Conservation (phyloP, 2,888 invertebrate species). For the Hemaris fuciformis region DNA sequence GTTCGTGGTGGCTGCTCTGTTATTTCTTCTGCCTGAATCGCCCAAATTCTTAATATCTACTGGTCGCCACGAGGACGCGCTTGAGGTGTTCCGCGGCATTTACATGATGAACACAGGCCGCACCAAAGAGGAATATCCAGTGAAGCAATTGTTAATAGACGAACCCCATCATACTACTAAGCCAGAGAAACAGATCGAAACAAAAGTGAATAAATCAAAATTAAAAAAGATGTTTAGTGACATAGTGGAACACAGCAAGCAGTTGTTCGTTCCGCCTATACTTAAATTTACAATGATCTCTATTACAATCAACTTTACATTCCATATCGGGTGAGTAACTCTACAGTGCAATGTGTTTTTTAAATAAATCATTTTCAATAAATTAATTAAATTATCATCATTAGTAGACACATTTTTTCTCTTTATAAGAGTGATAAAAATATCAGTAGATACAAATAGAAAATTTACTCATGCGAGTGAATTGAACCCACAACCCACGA, state of each 20-base stretch:
- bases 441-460: no score
- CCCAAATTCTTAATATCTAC: constrained; percentile 93
- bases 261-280: constrained; percentile 90
- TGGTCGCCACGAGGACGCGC: constrained; percentile 89
- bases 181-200: constrained; percentile 83
- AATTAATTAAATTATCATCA: no score
- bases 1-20: constrained; percentile 90
- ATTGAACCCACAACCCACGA: no score
- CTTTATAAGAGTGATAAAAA: no score
- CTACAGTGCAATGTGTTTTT: neutral
- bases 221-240: constrained; percentile 87
- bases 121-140: constrained; percentile 87
- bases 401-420: no score
- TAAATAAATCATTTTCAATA: no score
- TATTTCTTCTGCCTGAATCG: constrained; percentile 93
- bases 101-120: constrained; percentile 91
- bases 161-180: constrained; percentile 71
- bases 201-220: constrained; percentile 84
- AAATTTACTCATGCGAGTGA: no score
- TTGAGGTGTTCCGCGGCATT: constrained; percentile 90
- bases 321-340: constrained; percentile 90
- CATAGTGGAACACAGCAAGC: constrained; percentile 90
- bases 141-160: constrained; percentile 85
- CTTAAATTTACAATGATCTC: constrained; percentile 91
- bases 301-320: constrained; percentile 94